Conservation (phyloP, 2,113 vertebrate genomes). For the Istiophorus platypterus region DNA sequence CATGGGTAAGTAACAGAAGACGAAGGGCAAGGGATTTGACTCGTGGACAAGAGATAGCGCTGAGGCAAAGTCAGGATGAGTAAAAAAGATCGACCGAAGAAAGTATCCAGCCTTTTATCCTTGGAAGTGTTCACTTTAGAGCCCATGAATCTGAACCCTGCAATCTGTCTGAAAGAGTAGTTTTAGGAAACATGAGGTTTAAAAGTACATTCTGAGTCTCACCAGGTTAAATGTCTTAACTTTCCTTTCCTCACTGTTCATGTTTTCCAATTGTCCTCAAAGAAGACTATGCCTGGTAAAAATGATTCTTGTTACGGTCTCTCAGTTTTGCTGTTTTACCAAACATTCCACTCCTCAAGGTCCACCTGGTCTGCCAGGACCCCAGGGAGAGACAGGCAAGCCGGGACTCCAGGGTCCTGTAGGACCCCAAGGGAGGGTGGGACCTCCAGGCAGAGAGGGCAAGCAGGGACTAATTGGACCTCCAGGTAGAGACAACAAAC, state of each 20-base stretch:
- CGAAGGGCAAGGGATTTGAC: conserved; percentile 38
- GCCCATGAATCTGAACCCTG: conserved; percentile 48
- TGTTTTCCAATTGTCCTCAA: conserved; percentile 25
- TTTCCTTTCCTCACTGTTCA: conserved; percentile 14
- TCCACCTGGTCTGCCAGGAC: conserved; percentile 85
- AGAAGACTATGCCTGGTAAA: not conserved
- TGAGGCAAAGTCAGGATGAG: conserved; percentile 7
- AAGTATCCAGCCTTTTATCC: conserved; percentile 50
- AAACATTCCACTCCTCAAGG: conserved; percentile 64
- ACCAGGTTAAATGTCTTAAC: conserved; percentile 23
- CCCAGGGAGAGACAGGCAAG: conserved; percentile 83
- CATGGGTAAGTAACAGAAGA: conserved; percentile 63
- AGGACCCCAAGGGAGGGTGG: conserved; percentile 87
- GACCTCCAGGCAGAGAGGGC: conserved; percentile 82
- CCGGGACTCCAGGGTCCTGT: conserved; percentile 81
- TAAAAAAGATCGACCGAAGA: conserved; percentile 59
- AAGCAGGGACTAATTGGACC: conserved; percentile 81
- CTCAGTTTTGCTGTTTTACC: conserved; percentile 15
- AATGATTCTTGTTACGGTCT: not conserved
- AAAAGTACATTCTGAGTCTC: conserved; percentile 24
- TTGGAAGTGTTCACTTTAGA: conserved; percentile 46
- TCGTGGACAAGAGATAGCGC: conserved; percentile 29
- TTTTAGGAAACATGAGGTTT: conserved; percentile 55
- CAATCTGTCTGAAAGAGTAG: conserved; percentile 35
- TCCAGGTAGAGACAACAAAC: conserved; percentile 83